These are phyloP conservation scores for Stictocephala bisonia DNA, from an alignment of 2,888 invertebrate genomes.

Conservation along the genomic window DNA sequence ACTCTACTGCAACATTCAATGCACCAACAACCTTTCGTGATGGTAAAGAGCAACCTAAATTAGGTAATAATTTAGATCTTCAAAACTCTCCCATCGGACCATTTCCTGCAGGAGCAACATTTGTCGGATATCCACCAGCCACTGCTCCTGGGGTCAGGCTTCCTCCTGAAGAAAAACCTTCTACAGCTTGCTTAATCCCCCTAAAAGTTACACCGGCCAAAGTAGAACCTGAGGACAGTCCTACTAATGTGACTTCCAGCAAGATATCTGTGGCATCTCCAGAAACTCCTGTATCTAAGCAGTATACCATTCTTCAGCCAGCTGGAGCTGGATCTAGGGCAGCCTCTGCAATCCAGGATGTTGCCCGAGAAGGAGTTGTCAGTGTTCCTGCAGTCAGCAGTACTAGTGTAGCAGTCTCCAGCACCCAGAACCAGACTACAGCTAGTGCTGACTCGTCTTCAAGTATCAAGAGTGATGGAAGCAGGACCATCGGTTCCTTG, in stretches of 20 bases:
- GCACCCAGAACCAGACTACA: constrained; percentile 61
- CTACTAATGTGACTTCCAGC: constrained; percentile 60
- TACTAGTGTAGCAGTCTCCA: constrained; percentile 53
- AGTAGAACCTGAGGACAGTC: constrained; percentile 61
- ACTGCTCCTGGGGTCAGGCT: constrained; percentile 54
- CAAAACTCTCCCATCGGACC: constrained; percentile 66
- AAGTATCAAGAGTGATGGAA: constrained; percentile 53
- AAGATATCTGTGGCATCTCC: constrained; percentile 61
- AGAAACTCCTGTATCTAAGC: constrained; percentile 70
- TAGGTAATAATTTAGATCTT: constrained; percentile 58
- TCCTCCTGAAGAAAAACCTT: constrained; percentile 65
- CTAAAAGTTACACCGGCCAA: constrained; percentile 66
- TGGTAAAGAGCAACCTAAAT: constrained; percentile 68
- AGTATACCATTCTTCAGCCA: constrained; percentile 89
- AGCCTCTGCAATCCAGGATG: constrained; percentile 84
- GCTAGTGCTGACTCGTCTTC: constrained; percentile 61
- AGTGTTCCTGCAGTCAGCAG: constrained; percentile 70
- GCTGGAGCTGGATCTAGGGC: constrained; percentile 84
- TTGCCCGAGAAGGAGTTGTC: constrained; percentile 74
- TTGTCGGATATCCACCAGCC: constrained; percentile 70
- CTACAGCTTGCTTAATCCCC: constrained; percentile 65
- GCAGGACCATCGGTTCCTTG: constrained; percentile 62
- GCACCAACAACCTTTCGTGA: constrained; percentile 81
- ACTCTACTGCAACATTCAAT: constrained; percentile 40
- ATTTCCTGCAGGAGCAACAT: constrained; percentile 78